A percentile compares a stretch with the other conserved stretches of the same genome.
These are phyloP conservation scores for Collichthys lucidus DNA, from an alignment of 2,113 vertebrate species.

Conservation along the genomic window DNA sequence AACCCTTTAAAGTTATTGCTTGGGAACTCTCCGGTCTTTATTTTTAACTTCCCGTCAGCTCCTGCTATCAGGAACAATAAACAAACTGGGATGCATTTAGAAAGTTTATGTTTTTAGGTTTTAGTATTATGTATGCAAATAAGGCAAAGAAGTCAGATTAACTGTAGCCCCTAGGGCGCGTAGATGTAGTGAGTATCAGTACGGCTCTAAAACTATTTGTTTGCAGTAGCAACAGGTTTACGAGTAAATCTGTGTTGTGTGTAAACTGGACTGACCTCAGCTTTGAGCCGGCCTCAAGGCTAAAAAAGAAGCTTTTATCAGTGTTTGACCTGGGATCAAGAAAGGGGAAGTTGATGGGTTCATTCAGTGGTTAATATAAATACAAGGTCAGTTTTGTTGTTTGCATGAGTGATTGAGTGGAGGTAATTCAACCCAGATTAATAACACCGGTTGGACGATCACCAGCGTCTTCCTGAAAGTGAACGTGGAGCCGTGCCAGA, in stretches of 20 bases:
- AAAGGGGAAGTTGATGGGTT: constrained; percentile 31
- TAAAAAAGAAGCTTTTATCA: not conserved
- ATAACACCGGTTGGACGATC: constrained; percentile 8
- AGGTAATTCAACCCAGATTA: constrained; percentile 33
- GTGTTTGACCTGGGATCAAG: not conserved
- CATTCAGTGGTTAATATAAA: constrained; percentile 23
- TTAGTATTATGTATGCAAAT: constrained; percentile 7
- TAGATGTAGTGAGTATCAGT: not conserved
- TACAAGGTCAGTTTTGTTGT: constrained; percentile 35
- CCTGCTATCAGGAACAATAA: constrained; percentile 17
- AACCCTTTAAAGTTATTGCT: not conserved
- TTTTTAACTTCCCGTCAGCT: not conserved
- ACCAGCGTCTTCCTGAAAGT: constrained; percentile 24
- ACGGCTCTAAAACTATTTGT: constrained; percentile 5
- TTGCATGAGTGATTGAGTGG: constrained; percentile 4
- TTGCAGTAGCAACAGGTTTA: constrained; percentile 35
- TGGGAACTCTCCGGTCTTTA: not conserved
- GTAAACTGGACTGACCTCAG: constrained; percentile 30
- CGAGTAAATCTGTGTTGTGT: constrained; percentile 28
- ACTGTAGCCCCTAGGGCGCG: not conserved
- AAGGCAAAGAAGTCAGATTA: not conserved
- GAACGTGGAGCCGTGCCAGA: constrained; percentile 3
- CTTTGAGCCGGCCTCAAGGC: constrained; percentile 6
- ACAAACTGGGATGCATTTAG: not conserved
- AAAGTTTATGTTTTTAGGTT: not conserved